Evolutionary conservation across 2,113 vertebrate species (phyloP).

Genomic region (Bungarus multicinctus): DNA sequence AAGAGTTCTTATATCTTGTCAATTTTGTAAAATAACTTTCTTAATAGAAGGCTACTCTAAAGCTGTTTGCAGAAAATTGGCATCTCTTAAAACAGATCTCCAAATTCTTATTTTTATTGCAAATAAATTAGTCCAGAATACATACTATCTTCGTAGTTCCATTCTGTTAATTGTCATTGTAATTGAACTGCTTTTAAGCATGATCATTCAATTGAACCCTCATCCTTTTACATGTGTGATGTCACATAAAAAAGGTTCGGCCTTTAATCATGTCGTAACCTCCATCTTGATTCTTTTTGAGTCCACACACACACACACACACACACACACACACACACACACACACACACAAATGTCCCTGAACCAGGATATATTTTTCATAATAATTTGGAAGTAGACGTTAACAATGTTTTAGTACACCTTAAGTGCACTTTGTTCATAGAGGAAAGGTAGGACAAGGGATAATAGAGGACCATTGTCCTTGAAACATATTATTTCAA

Average conservation of each 20-base stretch:
- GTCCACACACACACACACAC: background rate
- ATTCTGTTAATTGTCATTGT: background rate
- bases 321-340: too few relatives aligned
- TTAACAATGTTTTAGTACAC: background rate
- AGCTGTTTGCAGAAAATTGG: background rate
- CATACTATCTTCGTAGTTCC: background rate
- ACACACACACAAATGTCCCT: background rate
- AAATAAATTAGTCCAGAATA: background rate
- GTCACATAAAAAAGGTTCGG: background rate
- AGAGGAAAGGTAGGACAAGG: background rate
- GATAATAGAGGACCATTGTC: background rate
- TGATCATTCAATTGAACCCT: background rate
- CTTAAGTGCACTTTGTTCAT: background rate
- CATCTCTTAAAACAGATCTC: background rate
- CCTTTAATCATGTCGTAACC: background rate
- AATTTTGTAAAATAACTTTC: background rate
- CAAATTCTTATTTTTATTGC: background rate
- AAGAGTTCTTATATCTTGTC: background rate
- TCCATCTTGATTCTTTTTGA: background rate
- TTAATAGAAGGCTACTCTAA: background rate
- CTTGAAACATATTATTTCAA: background rate
- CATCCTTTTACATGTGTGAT: background rate
- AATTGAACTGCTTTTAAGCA: background rate
- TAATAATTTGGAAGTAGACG: background rate
- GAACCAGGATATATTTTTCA: background rate